phyloP scores from a whole-genome alignment of 2,888 invertebrate species.

The Lottia scabra region DNA sequence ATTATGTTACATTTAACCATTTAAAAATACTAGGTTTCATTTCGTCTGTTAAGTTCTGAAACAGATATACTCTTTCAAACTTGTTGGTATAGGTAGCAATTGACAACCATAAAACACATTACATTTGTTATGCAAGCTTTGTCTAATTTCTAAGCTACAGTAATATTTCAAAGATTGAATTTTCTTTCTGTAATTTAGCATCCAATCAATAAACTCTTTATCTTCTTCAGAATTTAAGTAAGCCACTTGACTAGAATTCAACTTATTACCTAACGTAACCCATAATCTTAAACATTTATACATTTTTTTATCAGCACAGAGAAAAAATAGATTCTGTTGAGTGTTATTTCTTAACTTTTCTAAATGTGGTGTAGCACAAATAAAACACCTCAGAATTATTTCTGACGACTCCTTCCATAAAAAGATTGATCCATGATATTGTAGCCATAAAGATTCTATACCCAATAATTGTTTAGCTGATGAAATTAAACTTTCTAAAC shows the following conservation, averaged over 20 bases:
- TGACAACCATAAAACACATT: constrained; percentile 42
- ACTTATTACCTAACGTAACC: constrained; percentile 7
- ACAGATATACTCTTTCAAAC: constrained; percentile 32
- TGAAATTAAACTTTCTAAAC: constrained; percentile 30
- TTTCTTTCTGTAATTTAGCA: constrained; percentile 14
- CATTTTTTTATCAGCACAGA: constrained; percentile 15
- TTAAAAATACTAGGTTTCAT: neutral
- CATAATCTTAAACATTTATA: constrained; percentile 15
- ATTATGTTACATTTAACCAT: constrained; percentile 14
- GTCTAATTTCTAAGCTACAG: constrained; percentile 34
- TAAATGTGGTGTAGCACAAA: constrained; percentile 37
- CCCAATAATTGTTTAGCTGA: constrained; percentile 20
- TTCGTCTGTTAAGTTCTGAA: constrained; percentile 13
- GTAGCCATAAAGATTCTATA: constrained; percentile 35
- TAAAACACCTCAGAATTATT: constrained; percentile 22
- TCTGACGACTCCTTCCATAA: constrained; percentile 24
- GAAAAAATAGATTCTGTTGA: constrained; percentile 19
- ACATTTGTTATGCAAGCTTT: constrained; percentile 32
- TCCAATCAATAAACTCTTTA: constrained; percentile 20
- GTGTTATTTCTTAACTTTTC: constrained; percentile 18
- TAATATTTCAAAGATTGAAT: constrained; percentile 27
- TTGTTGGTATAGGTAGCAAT: constrained; percentile 31
- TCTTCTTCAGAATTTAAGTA: constrained; percentile 10
- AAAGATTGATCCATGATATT: constrained; percentile 21
- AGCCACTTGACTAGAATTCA: constrained; percentile 2